Evolutionary conservation across 2,113 vertebrate genomes (phyloP).

Genomic region (Uropsilus gracilis): DNA sequence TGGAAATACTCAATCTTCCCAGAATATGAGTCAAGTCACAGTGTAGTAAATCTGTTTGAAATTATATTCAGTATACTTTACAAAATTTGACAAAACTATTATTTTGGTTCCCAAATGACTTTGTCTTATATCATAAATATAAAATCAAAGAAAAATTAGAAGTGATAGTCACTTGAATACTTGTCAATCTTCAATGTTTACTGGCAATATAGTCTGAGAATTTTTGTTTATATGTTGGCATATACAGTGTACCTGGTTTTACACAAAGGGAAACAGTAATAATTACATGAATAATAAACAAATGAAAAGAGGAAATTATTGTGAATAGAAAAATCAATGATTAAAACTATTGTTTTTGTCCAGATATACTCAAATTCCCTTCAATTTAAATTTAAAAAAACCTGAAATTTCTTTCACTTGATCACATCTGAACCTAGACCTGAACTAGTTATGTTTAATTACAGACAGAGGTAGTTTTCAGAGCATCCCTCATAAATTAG

Average conservation of each 20-base stretch:
- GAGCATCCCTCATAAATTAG: not conserved
- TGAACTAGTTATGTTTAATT: not conserved
- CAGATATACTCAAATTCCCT: not conserved
- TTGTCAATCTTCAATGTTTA: not conserved
- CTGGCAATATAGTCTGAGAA: not conserved
- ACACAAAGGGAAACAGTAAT: not conserved
- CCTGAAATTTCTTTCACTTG: not conserved
- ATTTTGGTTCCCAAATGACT: not conserved
- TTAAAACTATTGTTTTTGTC: not conserved
- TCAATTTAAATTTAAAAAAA: not conserved
- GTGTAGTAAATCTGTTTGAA: not conserved
- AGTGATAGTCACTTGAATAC: not conserved
- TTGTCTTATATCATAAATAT: not conserved
- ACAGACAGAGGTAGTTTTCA: not conserved
- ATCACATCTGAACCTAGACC: not conserved
- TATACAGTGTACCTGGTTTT: not conserved
- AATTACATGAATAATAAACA: not conserved
- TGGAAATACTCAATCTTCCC: not conserved
- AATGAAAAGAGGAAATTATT: not conserved
- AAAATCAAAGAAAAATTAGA: not conserved
- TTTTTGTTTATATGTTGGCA: not conserved
- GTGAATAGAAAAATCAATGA: not conserved
- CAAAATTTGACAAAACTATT: not conserved
- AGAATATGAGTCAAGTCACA: not conserved
- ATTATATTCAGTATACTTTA: not conserved